Base-by-base conservation (phyloP, 1,140 invertebrate species). In the Apis dorsata region DNA sequence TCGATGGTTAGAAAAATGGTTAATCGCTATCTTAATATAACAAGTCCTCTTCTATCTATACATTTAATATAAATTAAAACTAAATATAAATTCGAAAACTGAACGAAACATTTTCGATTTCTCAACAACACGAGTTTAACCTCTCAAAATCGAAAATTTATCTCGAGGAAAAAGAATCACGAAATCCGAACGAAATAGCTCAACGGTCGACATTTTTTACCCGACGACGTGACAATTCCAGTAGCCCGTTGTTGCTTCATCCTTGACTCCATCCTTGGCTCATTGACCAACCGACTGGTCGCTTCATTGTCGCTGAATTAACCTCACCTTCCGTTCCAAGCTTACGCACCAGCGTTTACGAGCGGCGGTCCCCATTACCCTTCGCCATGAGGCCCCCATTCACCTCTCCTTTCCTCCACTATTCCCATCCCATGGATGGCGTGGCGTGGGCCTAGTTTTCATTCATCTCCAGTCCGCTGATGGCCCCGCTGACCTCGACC, bases 391-490 rank as follows among this genome's bases (percentile, higher is more conserved):
- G 90, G 90, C 90, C 89, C 65, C 81, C 90, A 92, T 92, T 92
- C 91, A 92, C 83, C 84, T 91, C 86, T 79, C 85, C 87, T 85
- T 34, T 90, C 90, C 85, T 87, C 85, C 86, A 90, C 90, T 90
- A 86, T 77, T 78, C 69, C 86, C 82, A 51, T 51, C 68, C 49
- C 49, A n/a, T 53, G 68, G 62, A 8, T 55, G 70, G 66, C 70
- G 80, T 82, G 81, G 84, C 86, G 65, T 79, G 84, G 84, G 79
- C 86, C 90, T 92, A 92, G 91, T 92, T 92, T 92, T 91, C 91
- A 92, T 92, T 92, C 91, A 92, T 89, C 86, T 91, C 90, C 90
- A 90, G 91, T 89, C 90, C 79, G 87, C 83, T 88, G 91, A 91
- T 92, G 90, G 91, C 90, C 91, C 78, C 84, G 90, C 76, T 92